Evolutionary conservation across 2,888 invertebrate species (phyloP).

Genomic region (Rotaria magnacalcarata): DNA sequence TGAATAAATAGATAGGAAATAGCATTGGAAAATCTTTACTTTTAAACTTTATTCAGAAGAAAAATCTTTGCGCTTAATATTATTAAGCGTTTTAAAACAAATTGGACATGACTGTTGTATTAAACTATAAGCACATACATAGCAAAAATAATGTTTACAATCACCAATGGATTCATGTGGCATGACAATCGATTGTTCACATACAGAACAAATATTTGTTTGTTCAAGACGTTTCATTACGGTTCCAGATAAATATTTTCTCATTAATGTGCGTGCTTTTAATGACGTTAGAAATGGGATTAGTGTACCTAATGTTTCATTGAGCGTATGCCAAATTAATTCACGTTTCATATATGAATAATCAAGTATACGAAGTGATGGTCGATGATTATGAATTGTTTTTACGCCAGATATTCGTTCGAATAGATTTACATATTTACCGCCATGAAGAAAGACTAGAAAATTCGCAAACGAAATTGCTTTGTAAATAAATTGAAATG

Average conservation of each 20-base stretch:
- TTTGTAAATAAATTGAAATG: constrained; percentile 36
- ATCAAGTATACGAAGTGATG: constrained; percentile 25
- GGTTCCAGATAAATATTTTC: background rate
- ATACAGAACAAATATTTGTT: constrained; percentile 8
- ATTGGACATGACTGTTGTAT: constrained; percentile 9
- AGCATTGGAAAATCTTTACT: background rate
- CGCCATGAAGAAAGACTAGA: background rate
- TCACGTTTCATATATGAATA: constrained; percentile 31
- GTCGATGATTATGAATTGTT: background rate
- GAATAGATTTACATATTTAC: background rate
- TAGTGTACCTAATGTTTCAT: constrained; percentile 8
- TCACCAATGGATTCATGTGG: background rate
- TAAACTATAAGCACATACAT: constrained; percentile 5
- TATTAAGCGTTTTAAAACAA: background rate
- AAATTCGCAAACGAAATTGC: background rate
- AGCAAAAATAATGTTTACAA: constrained; percentile 33
- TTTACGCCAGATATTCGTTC: background rate
- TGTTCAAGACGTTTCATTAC: background rate
- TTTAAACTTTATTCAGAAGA: background rate
- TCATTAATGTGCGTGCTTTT: background rate
- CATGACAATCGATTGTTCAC: constrained; percentile 13
- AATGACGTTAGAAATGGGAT: background rate
- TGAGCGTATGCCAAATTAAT: constrained; percentile 32
- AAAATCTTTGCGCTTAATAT: background rate
- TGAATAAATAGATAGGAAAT: too few species aligned